These are phyloP conservation scores for Drosophila hamatofila DNA, from an alignment of 2,888 invertebrate species.

Conservation along the genomic window DNA sequence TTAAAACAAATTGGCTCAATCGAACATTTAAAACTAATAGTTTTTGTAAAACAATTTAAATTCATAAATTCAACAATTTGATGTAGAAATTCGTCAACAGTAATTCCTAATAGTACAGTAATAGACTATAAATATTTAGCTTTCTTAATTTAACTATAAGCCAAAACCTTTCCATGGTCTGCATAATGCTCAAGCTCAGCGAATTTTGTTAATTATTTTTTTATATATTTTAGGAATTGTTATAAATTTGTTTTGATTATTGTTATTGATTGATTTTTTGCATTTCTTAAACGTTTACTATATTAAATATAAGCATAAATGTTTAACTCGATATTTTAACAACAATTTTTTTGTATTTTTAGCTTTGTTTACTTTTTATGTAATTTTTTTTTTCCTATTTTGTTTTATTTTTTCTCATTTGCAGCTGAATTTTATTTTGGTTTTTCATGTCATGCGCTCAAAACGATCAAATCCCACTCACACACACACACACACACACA, in stretches of 20 bases:
- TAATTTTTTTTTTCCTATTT: constrained; percentile 6
- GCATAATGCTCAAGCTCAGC: constrained; percentile 21
- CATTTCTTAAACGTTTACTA: constrained; percentile 17
- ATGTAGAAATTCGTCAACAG: neutral
- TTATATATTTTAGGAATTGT: neutral
- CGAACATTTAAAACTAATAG: too few relatives aligned
- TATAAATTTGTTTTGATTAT: constrained; percentile 7
- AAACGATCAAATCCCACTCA: constrained; percentile 10
- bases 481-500: constrained; percentile 9
- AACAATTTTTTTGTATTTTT: constrained; percentile 1
- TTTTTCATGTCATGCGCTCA: constrained; percentile 40
- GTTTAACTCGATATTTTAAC: constrained; percentile 4
- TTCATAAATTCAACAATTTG: too few relatives aligned
- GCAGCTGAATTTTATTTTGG: constrained; percentile 38
- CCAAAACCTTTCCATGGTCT: constrained; percentile 1
- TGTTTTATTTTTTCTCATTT: constrained; percentile 36
- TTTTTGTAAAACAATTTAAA: too few relatives aligned
- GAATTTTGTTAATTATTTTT: neutral
- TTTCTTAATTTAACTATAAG: neutral
- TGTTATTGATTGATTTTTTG: constrained; percentile 14
- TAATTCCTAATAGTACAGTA: too few relatives aligned
- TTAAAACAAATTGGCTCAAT: too few relatives aligned
- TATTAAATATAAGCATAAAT: constrained; percentile 6
- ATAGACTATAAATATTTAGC: too few relatives aligned
- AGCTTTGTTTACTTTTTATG: neutral